Percentiles rank a stretch among this genome's conserved stretches.
Conservation (phyloP, 2,113 vertebrate genomes). For the Meleagris gallopavo region DNA sequence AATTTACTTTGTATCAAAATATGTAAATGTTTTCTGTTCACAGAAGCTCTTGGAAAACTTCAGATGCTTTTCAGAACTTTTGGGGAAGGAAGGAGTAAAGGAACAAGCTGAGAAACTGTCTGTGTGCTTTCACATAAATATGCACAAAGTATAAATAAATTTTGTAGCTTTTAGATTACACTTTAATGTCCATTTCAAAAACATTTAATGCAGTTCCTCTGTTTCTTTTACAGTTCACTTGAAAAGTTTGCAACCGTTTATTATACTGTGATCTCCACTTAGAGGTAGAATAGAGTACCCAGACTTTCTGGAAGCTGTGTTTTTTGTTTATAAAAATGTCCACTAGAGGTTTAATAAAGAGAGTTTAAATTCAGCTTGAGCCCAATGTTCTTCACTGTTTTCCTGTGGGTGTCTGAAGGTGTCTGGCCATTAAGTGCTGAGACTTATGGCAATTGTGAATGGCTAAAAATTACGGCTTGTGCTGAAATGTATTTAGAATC, state of each 20-base stretch:
- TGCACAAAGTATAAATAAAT: neutral
- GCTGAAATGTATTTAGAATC: neutral
- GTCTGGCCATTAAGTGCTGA: neutral
- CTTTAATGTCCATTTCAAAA: neutral
- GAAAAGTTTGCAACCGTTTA: neutral
- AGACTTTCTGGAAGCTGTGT: neutral
- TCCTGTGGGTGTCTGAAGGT: neutral
- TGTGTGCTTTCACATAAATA: neutral
- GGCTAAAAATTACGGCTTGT: neutral
- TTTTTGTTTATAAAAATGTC: neutral
- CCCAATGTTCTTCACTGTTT: neutral
- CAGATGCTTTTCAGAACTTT: neutral
- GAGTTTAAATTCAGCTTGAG: neutral
- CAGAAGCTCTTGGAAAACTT: neutral
- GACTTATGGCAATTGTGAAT: neutral
- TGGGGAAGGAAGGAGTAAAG: neutral
- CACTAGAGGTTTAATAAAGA: neutral
- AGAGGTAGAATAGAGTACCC: neutral
- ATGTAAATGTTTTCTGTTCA: neutral
- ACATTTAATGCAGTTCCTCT: neutral
- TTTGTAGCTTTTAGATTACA: neutral
- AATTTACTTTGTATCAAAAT: neutral
- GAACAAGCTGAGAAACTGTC: neutral
- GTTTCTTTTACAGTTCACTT: neutral
- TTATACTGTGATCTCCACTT: neutral